Base-by-base conservation (phyloP, 2,113 vertebrate genomes). In the Sialia sialis region DNA sequence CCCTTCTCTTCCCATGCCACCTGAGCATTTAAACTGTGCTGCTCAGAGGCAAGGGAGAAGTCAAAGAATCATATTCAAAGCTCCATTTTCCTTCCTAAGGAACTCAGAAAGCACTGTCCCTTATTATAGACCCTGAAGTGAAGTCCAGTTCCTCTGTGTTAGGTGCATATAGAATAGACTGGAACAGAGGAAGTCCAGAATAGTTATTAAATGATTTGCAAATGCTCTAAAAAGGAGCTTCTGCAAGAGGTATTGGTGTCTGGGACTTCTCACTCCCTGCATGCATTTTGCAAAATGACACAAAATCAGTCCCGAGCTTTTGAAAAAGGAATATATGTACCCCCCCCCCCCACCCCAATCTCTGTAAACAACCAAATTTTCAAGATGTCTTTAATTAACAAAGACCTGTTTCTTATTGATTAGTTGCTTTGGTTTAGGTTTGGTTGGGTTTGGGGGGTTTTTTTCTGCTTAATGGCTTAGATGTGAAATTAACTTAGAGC, bases 401-500 rank as follows among this genome's bases (percentile, higher is more conserved):
- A 56, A n/a, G 25, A 44, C 7, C 21, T 91, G 15, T 10, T 58
- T 87, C 52, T 64, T 38, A 78, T 13, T n/a, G 39, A 80, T 39
- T 46, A 5, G 7, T n/a, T 83, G 52, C 12, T 85, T 52, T 51
- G 6, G 11, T 49, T 80, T 44, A 51, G 14, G 13, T 13, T 32
- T 30, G 9, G 4, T 15, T 39, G 12, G 1, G 6, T 63, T 77
- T 66, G n/a, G 2, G 39, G n/a, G 2, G 39, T 11, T 19, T 30
- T 66, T 83, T 66, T 91, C 77, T 58, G 2, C 32, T 69, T 93
- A 87, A 91, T 87, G 58, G 34, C n/a, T 95, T 80, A n/a, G 34
- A 89, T 77, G 43, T 67, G 30, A 90, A 94, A 96, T 93, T 87
- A 95, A 95, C 21, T 79, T 76, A 70, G 21, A 86, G 75, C 23